Conservation (phyloP, 2,888 invertebrate genomes). For the Gortyna flavago region DNA sequence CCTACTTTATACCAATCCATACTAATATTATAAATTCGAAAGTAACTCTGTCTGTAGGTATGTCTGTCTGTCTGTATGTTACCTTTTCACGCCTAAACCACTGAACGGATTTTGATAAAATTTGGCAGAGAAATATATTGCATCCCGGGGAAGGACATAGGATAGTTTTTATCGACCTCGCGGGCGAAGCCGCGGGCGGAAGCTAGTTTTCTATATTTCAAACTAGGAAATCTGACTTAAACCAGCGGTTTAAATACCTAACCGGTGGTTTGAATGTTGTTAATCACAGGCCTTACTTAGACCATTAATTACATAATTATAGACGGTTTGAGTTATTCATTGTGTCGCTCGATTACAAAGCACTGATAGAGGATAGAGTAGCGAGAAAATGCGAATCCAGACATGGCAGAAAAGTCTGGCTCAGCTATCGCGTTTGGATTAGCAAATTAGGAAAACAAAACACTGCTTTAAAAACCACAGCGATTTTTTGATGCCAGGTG, state of each 20-base stretch:
- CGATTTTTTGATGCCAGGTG: background rate
- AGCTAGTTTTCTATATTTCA: too few species aligned
- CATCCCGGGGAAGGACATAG: too few species aligned
- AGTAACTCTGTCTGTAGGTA: too few species aligned
- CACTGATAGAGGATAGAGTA: background rate
- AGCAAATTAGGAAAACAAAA: slow-evolving; percentile 10
- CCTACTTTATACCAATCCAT: background rate
- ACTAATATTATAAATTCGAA: too few species aligned
- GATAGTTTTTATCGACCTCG: too few species aligned
- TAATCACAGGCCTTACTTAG: background rate
- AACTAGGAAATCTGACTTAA: background rate
- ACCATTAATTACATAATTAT: background rate
- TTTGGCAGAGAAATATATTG: too few species aligned
- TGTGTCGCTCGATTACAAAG: background rate
- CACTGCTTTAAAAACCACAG: slow-evolving; percentile 1
- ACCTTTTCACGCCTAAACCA: too few species aligned
- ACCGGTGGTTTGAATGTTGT: background rate
- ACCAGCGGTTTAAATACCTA: background rate
- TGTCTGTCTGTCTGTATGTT: too few species aligned
- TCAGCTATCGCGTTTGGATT: background rate
- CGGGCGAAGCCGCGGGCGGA: too few species aligned
- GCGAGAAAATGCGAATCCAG: background rate
- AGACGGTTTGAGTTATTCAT: background rate
- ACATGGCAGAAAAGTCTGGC: background rate
- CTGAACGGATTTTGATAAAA: too few species aligned